phyloP scores from a whole-genome alignment of 2,113 vertebrate species.

The Xiphophorus couchianus region DNA sequence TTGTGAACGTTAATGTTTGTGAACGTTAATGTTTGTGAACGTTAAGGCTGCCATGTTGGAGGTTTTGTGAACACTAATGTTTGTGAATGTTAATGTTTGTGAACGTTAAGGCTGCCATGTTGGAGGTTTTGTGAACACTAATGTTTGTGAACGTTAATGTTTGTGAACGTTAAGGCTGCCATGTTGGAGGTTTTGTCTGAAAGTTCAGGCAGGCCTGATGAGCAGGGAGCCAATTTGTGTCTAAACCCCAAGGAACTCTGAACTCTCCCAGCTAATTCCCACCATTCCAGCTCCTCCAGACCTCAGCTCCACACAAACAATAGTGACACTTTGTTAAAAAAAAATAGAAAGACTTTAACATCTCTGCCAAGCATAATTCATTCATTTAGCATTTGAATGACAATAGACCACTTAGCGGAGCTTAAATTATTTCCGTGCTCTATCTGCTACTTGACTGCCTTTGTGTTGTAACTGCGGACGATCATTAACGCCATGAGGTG shows the following conservation, averaged over 20 bases:
- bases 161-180: too few species aligned
- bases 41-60: too few species aligned
- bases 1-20: too few species aligned
- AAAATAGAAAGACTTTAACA: conserved; percentile 71
- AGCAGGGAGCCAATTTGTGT: conserved; percentile 79
- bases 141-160: too few species aligned
- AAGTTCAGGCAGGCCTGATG: conserved; percentile 57
- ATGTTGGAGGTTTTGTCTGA: conserved; percentile 40
- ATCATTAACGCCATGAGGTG: conserved; percentile 75
- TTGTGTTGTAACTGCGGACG: conserved; percentile 74
- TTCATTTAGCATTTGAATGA: conserved; percentile 80
- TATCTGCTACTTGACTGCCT: conserved; percentile 76
- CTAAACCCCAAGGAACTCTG: conserved; percentile 78
- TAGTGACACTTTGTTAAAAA: conserved; percentile 79
- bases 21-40: too few species aligned
- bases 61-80: too few species aligned
- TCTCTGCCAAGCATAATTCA: conserved; percentile 82
- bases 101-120: too few species aligned
- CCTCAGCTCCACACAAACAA: conserved; percentile 81
- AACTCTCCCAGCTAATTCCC: conserved; percentile 80
- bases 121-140: too few species aligned
- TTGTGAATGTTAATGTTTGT: too few species aligned
- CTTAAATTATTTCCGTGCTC: conserved; percentile 79
- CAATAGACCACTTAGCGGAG: conserved; percentile 81
- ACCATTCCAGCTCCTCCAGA: conserved; percentile 75